Evolutionary conservation across 2,888 invertebrate species (phyloP), one percentile per base, ranked within the genome.

Genomic region (Catotricha subobsoleta): DNA sequence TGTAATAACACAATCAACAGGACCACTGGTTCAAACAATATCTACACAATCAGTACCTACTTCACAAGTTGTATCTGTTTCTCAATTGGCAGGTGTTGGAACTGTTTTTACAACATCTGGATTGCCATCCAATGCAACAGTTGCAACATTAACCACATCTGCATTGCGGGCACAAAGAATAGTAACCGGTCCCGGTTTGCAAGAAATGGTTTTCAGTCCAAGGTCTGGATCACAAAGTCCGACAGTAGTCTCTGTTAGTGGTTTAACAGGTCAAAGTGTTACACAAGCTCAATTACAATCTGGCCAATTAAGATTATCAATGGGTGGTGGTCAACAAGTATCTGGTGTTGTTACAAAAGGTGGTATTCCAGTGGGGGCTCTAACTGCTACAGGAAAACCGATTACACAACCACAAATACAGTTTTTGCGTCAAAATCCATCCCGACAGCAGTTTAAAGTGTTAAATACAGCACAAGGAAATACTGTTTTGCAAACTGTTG

Each of bases 51-150:
- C 18, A 20, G 33, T 49, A 44, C 48, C 58, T 15, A 39, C 59
- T 42, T 58, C 62, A 1, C 63, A 62, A 47, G 60, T 67, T 25
- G 61, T 66, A 2, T 59, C 63, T 13, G 58, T 66, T 33, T 56
- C 67, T 41, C 58, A 64, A 31, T 46, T 65, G 43, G 54, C 68
- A 51, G 54, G 57, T 45, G 52, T 57, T 46, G 53, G 59, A 48
- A 49, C 65, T 42, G 51, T 64, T 47, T 44, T 66, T 48, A 54
- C 67, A 47, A 52, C 64, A 31, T 55, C 60, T 3, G 52, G 56
- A 16, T 48, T 59, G 42, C 56, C 54, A 33, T 53, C 58, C 20
- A 54, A 57, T 7, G 54, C 54, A 25, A 55, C 57, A 0, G 57
- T 64, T 10, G 62, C 58, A 1, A 63, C 59, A 1, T 46, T 60